Evolutionary conservation across 2,113 vertebrate species (phyloP).

Genomic region (Cheilinus undulatus): DNA sequence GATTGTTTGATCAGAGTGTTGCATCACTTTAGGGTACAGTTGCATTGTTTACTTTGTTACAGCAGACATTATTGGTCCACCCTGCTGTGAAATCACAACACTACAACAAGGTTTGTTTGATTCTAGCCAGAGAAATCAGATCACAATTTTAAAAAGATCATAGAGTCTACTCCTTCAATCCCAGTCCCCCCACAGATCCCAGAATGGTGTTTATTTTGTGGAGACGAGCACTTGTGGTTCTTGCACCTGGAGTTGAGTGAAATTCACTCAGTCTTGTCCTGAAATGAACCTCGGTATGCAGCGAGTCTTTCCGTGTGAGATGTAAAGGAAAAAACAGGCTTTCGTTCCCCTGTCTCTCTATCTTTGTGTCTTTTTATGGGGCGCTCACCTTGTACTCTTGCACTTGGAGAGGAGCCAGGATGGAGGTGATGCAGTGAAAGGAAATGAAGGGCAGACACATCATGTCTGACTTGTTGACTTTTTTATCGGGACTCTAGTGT

Average conservation of each 20-base stretch:
- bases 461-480: conserved; percentile 27
- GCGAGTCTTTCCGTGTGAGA: background rate
- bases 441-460: conserved; percentile 46
- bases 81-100: background rate
- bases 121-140: background rate
- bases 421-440: conserved; percentile 13
- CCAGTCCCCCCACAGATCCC: background rate
- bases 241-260: conserved; percentile 7
- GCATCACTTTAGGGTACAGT: background rate
- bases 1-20: background rate
- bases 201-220: background rate
- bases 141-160: background rate
- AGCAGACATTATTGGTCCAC: background rate
- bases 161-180: background rate
- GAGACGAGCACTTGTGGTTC: background rate
- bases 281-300: conserved; percentile 27
- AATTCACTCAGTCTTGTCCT: background rate
- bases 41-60: background rate
- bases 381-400: conserved; percentile 34
- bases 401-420: conserved; percentile 33
- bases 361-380: background rate
- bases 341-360: background rate
- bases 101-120: background rate
- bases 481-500: conserved; percentile 1
- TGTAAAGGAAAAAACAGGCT: conserved; percentile 15